Percentiles rank a stretch among this genome's conserved stretches.
Evolutionary conservation across 2,888 invertebrate genomes (phyloP).

Genomic region (Pilophorus perplexus): DNA sequence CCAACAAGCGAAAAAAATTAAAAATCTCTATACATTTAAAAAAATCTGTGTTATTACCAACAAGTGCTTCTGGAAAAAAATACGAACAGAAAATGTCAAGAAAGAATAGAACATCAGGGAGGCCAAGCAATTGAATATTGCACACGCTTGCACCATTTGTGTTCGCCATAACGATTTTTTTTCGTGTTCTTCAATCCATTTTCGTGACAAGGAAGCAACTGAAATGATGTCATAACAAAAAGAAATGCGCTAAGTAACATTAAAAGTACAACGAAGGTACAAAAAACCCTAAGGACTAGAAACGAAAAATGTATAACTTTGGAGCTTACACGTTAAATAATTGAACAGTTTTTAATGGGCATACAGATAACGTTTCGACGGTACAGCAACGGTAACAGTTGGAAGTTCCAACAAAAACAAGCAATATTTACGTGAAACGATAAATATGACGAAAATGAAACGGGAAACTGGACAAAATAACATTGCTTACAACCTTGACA

Average conservation of each 20-base stretch:
- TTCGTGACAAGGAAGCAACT: no score
- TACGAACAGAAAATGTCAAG: neutral
- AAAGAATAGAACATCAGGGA: neutral
- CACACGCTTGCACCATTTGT: constrained; percentile 35
- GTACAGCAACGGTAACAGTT: no score
- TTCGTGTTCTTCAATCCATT: no score
- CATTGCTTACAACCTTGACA: no score
- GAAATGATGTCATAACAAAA: no score
- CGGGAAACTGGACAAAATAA: no score
- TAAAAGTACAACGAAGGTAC: constrained; percentile 43
- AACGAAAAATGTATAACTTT: constrained; percentile 46
- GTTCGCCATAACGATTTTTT: neutral
- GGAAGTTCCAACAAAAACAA: no score
- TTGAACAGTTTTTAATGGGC: no score
- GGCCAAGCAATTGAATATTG: constrained; percentile 33
- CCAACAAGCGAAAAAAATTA: constrained; percentile 43
- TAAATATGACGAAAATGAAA: no score
- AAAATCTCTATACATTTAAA: constrained; percentile 36
- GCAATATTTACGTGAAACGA: no score
- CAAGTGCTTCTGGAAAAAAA: constrained; percentile 42
- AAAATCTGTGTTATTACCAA: constrained; percentile 40
- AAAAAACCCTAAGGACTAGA: constrained; percentile 47
- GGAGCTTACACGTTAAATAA: constrained; percentile 44
- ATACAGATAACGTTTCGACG: no score
- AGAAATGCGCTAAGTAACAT: constrained; percentile 41